Evolutionary conservation across 2,113 vertebrate species (phyloP).

Genomic region (Phoenicopterus ruber): DNA sequence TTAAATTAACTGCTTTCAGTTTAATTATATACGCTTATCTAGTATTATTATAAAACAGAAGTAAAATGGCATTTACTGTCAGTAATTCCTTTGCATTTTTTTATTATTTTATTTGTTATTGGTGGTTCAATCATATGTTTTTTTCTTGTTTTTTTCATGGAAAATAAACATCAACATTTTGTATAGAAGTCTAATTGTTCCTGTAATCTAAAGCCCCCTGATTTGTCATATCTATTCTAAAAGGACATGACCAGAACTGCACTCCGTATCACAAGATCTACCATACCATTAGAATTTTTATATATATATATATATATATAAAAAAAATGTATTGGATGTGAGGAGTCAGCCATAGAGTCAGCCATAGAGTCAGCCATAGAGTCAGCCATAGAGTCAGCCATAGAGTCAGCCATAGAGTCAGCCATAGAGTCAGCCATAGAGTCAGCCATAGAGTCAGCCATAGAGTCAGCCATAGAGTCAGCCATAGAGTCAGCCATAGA

Average conservation of each 20-base stretch:
- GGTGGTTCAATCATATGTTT: not conserved
- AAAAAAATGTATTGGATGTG: not conserved
- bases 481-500: too few relatives aligned
- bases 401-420: too few relatives aligned
- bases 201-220: not conserved
- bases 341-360: too few relatives aligned
- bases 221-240: not conserved
- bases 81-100: fast-evolving
- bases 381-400: too few relatives aligned
- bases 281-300: not conserved
- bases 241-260: not conserved
- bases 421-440: too few relatives aligned
- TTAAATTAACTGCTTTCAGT: not conserved
- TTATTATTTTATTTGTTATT: not conserved
- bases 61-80: not conserved
- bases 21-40: not conserved
- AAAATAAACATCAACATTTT: not conserved
- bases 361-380: too few relatives aligned
- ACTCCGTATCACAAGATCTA: not conserved
- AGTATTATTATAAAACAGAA: not conserved
- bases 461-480: too few relatives aligned
- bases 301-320: not conserved
- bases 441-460: too few relatives aligned
- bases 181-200: not conserved
- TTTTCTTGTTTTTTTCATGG: not conserved